Conservation (phyloP, 2,797 vertebrate genomes). For the Sylvia borin region DNA sequence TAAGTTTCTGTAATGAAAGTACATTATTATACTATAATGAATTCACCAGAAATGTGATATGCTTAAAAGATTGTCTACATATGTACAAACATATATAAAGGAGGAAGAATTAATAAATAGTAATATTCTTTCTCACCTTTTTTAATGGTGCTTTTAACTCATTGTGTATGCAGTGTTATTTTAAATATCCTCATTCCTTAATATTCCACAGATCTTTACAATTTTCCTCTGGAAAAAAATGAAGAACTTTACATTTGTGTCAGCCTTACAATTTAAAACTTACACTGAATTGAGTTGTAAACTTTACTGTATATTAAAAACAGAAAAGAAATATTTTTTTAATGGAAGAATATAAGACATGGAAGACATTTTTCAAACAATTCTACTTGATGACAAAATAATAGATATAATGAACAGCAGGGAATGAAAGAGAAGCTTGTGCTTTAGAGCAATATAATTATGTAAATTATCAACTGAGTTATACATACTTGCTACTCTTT, state of each 20-base stretch:
- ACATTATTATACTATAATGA: not conserved
- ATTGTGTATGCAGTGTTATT: not conserved
- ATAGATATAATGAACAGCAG: not conserved
- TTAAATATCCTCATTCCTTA: not conserved
- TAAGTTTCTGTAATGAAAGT: not conserved
- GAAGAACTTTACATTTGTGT: not conserved
- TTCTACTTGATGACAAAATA: constrained; percentile 19
- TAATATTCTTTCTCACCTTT: not conserved
- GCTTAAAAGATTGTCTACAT: not conserved
- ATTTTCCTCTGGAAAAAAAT: not conserved
- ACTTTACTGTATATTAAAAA: not conserved
- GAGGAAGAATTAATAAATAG: not conserved
- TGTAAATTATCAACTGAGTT: not conserved
- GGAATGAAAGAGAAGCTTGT: not conserved
- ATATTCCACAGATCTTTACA: not conserved
- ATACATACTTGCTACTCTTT: not conserved
- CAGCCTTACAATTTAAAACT: not conserved
- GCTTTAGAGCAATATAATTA: constrained; percentile 18
- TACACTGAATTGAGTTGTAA: not conserved
- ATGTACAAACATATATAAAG: not conserved
- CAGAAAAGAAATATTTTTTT: not conserved
- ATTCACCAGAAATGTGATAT: not conserved
- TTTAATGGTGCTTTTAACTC: not conserved
- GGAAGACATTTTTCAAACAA: not conserved
- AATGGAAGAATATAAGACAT: not conserved